phyloP scores from a whole-genome alignment of 2,888 invertebrate genomes.

The Ennomos fuscantarius region DNA sequence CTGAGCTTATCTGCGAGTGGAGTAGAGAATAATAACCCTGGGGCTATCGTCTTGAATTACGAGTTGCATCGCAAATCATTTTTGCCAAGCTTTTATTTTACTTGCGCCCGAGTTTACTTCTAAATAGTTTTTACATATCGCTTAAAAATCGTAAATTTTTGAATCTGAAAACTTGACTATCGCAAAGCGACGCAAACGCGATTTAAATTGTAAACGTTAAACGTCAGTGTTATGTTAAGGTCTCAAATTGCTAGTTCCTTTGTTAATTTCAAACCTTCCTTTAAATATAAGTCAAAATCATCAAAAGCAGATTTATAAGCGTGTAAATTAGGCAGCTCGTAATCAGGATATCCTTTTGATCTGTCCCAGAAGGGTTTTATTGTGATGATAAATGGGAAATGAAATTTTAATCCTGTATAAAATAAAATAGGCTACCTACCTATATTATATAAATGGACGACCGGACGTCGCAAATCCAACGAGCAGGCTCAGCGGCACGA shows the following conservation, averaged over 20 bases:
- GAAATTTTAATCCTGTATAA: constrained; percentile 23
- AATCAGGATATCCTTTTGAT: constrained; percentile 8
- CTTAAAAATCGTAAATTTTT: no score
- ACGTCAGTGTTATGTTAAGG: no score
- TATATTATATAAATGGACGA: constrained; percentile 17
- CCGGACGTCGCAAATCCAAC: constrained; percentile 53
- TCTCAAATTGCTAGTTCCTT: no score
- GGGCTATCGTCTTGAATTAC: constrained; percentile 34
- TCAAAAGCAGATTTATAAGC: background rate
- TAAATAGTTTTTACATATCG: no score
- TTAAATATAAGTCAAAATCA: no score
- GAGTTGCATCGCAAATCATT: constrained; percentile 15
- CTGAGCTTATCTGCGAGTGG: constrained; percentile 33
- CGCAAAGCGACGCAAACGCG: no score
- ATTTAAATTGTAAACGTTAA: no score
- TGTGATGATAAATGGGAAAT: constrained; percentile 16
- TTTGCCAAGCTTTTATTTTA: constrained; percentile 6
- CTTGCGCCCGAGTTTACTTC: background rate
- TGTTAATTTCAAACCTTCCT: no score
- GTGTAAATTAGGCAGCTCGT: constrained; percentile 4
- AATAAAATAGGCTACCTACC: constrained; percentile 1
- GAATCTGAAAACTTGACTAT: no score
- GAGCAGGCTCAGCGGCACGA: constrained; percentile 55
- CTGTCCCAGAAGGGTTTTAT: constrained; percentile 12
- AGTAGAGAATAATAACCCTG: constrained; percentile 28